Percentiles rank a stretch among this genome's conserved stretches.
Conservation (phyloP, 1,140 invertebrate genomes). For the Brachionus angularis region DNA sequence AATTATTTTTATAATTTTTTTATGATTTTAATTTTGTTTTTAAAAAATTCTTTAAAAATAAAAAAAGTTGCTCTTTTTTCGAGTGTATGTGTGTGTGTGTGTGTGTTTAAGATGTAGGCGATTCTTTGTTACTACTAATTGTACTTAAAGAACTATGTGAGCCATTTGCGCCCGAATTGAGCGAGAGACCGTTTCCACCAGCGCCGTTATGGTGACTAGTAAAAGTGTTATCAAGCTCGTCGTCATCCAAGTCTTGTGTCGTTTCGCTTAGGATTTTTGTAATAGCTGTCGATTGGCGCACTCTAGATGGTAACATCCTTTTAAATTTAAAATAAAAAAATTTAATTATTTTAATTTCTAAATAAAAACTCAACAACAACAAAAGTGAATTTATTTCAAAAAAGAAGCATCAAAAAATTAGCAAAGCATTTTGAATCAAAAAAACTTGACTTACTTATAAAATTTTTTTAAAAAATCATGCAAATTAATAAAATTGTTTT, state of each 20-base stretch:
- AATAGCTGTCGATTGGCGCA: constrained; percentile 17
- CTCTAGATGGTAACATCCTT: background rate
- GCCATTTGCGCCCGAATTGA: constrained; percentile 12
- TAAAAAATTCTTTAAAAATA: too few relatives aligned
- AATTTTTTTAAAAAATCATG: too few relatives aligned
- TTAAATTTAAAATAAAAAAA: background rate
- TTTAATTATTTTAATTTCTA: background rate
- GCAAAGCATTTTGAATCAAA: too few relatives aligned
- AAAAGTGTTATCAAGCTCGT: constrained; percentile 35
- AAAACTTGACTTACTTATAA: too few relatives aligned
- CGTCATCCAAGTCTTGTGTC: constrained; percentile 28
- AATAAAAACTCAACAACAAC: background rate
- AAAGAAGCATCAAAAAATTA: too few relatives aligned
- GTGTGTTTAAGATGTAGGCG: constrained; percentile 34
- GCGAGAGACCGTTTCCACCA: background rate
- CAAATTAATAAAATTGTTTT: too few relatives aligned
- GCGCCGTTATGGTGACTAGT: constrained; percentile 28
- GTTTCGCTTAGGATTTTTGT: constrained; percentile 23
- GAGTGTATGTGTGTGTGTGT: too few relatives aligned
- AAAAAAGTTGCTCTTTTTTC: too few relatives aligned
- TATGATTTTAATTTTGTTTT: too few relatives aligned
- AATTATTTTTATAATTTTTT: too few relatives aligned
- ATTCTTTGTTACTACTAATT: constrained; percentile 40
- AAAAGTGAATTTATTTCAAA: too few relatives aligned
- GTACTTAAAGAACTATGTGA: constrained; percentile 24